Evolutionary conservation across 2,888 invertebrate genomes (phyloP).

Genomic region (Lobophora halterata): DNA sequence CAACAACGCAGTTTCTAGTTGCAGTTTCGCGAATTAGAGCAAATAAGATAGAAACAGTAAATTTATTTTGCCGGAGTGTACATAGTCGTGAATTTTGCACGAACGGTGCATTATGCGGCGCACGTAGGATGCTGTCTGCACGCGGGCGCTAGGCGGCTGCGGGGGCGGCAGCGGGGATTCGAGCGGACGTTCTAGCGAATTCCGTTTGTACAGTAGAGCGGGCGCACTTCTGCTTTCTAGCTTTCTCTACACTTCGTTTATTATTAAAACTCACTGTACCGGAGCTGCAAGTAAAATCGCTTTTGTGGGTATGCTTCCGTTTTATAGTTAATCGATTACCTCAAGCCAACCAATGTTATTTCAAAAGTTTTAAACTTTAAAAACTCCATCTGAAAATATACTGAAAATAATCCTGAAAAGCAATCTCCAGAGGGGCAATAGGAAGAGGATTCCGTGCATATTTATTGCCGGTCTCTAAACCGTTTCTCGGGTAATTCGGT

Average conservation of each 20-base stretch:
- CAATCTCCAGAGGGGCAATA: conserved; percentile 71
- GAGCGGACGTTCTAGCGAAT: conserved; percentile 36
- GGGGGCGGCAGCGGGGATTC: conserved; percentile 39
- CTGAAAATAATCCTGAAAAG: conserved; percentile 71
- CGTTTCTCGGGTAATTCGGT: conserved; percentile 77
- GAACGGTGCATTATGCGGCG: conserved; percentile 73
- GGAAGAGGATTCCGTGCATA: conserved; percentile 73
- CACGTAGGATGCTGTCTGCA: conserved; percentile 75
- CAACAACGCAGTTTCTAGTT: conserved; percentile 47
- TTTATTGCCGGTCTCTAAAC: conserved; percentile 75
- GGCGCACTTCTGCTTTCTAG: conserved; percentile 54
- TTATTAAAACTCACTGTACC: conserved; percentile 63
- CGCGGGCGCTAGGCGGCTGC: conserved; percentile 46
- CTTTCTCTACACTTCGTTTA: conserved; percentile 69
- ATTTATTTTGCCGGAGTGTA: conserved; percentile 71
- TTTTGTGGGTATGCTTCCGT: conserved; percentile 43
- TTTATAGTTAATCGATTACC: conserved; percentile 50
- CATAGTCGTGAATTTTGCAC: conserved; percentile 77
- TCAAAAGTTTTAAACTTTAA: conserved; percentile 16
- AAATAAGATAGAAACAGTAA: conserved; percentile 75
- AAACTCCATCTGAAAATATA: conserved; percentile 51
- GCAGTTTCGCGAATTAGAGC: conserved; percentile 70
- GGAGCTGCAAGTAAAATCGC: conserved; percentile 57
- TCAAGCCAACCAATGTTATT: conserved; percentile 20
- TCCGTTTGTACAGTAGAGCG: conserved; percentile 33